Base-by-base conservation (phyloP, 2,113 vertebrate species). In the Xiphias gladius region DNA sequence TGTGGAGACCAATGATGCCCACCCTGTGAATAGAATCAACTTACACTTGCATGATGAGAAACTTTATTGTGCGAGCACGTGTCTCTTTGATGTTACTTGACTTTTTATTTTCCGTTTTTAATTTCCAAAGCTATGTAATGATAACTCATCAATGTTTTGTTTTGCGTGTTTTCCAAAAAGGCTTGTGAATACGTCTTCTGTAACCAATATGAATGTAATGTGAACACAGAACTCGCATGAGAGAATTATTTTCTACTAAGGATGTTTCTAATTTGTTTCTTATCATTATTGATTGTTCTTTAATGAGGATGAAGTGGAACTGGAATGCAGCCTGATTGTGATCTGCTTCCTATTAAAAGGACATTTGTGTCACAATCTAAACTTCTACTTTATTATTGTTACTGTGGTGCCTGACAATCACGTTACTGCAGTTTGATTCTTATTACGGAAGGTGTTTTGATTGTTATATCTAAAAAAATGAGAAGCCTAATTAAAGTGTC, bases 311-410 rank as follows among this genome's bases (percentile, higher is more conserved):
- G 88, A 88, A 86, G 83, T 64, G 87, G 85, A 91, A 64, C 76
- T 88, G 92, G 92, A 95, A 89, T 94, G 93, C 94, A 94, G 92
- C 94, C 92, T 93, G 88, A 90, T 89, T 92, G 85, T 91, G 90
- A 92, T 91, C 93, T 93, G 95, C 93, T 95, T 95, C 94, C 92
- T 93, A 95, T 93, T 95, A 96, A 95, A 93, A 91, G 82, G 83
- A 93, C 87, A 84, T 92, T 85, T 92, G 84, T 93, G 92, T 93
- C 92, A 92, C 87, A 77, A 70, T 83, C 86, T 46, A 41, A 75
- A 50, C 0, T 13, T 75, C 41, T 84, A 26, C 24, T 76, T 37
- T 59, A 46, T 76, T 73, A 14, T 55, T 69, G 13, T n/a, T 12
- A 30, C 0, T 39, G 2, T 14, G 16, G 7, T 19, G 0, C 57